Percentiles rank a stretch among this genome's conserved stretches.
Evolutionary conservation across 2,113 vertebrate genomes (phyloP).

Genomic region (Amia ocellicauda): DNA sequence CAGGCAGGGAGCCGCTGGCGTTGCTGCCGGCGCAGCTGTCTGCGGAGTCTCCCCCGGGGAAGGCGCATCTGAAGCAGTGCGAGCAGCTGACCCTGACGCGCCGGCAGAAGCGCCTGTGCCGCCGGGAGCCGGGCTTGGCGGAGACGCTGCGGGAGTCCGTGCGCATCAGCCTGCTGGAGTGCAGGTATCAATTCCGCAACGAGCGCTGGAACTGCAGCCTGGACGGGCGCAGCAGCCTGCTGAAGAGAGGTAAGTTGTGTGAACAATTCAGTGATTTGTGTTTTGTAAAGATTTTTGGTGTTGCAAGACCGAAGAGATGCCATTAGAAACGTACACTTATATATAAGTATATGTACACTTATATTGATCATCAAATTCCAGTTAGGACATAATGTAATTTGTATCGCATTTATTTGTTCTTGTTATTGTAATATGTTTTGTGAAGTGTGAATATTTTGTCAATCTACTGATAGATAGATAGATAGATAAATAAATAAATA

Average conservation of each 20-base stretch:
- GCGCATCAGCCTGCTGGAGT: slow-evolving; percentile 86
- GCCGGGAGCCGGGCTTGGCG: slow-evolving; percentile 86
- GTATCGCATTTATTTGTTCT: too few relatives aligned
- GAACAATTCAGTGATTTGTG: not conserved
- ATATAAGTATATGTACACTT: too few relatives aligned
- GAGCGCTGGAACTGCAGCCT: slow-evolving; percentile 98
- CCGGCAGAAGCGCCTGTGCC: slow-evolving; percentile 86
- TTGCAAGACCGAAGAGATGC: too few relatives aligned
- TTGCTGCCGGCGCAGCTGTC: slow-evolving; percentile 73
- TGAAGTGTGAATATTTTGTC: too few relatives aligned
- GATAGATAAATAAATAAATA: too few relatives aligned
- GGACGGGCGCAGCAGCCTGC: slow-evolving; percentile 84
- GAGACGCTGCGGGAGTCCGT: slow-evolving; percentile 88
- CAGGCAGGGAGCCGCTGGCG: slow-evolving; percentile 83
- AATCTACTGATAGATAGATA: too few relatives aligned
- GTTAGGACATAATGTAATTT: too few relatives aligned
- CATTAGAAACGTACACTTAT: too few relatives aligned
- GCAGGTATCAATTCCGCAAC: slow-evolving; percentile 87
- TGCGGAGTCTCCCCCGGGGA: slow-evolving; percentile 61
- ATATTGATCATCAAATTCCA: too few relatives aligned
- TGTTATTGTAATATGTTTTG: too few relatives aligned
- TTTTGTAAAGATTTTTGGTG: too few relatives aligned
- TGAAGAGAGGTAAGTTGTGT: slow-evolving; percentile 88
- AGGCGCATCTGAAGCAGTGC: slow-evolving; percentile 88
- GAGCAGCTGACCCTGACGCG: slow-evolving; percentile 86